These are phyloP conservation scores for Phrynocephalus versicolor DNA, from an alignment of 2,113 vertebrate species.

Conservation along the genomic window DNA sequence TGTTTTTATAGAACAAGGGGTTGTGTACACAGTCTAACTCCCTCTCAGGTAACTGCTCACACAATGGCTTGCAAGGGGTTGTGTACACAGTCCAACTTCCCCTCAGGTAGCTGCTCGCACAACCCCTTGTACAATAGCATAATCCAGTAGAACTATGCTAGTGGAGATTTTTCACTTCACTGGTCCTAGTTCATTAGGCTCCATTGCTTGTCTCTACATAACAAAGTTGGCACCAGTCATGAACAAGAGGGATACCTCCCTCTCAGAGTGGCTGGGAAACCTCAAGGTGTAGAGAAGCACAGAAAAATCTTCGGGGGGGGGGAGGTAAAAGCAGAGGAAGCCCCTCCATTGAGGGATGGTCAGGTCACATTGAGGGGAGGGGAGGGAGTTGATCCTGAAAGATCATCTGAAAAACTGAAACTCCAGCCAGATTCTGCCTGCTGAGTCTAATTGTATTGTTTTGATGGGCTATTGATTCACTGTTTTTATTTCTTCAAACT, in stretches of 20 bases:
- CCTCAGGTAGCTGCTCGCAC: neutral
- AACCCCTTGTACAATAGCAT: too few relatives aligned
- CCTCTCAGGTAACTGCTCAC: neutral
- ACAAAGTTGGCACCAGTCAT: neutral
- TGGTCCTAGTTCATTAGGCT: neutral
- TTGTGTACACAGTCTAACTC: neutral
- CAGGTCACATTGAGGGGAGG: neutral
- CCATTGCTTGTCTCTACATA: neutral
- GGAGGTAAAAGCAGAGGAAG: neutral
- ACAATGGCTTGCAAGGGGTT: neutral
- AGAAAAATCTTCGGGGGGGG: neutral
- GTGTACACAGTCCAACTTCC: neutral
- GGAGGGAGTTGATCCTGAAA: too few relatives aligned
- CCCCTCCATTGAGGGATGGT: neutral
- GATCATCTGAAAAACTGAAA: neutral
- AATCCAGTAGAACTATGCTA: too few relatives aligned
- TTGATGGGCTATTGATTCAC: neutral
- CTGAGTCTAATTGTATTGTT: constrained; percentile 25
- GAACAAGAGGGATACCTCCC: neutral
- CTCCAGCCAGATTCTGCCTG: neutral
- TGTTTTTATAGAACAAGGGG: too few relatives aligned
- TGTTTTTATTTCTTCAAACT: neutral
- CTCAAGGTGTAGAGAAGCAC: neutral
- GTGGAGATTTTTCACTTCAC: too few relatives aligned
- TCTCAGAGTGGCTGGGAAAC: neutral